Base-by-base conservation (phyloP, 1,140 invertebrate genomes). In the Apolygus lucorum region DNA sequence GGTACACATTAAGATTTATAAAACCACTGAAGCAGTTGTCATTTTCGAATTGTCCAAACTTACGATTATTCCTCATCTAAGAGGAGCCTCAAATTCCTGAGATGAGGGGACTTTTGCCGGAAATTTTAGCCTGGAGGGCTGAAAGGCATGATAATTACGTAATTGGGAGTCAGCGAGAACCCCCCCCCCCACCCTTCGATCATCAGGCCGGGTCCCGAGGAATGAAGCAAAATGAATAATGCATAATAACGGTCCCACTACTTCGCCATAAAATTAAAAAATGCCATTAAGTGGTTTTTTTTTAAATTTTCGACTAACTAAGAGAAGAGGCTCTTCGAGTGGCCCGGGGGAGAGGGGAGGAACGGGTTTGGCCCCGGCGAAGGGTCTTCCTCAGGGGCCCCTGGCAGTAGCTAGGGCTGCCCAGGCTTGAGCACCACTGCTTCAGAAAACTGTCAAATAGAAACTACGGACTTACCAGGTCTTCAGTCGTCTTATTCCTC, bases 181-280 rank as follows among this genome's bases (percentile, higher is more conserved):
- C 62, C 34, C 34, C 34, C 8, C 34, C 17, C 17, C 34, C 8
- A 8, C 34, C 34, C 34, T 49, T 17, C 8, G 8, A 8, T 49
- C 8, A 17, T 11, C 34, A 49, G 17, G 34, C 34, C 8, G 17
- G 8, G 8, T 49, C 34, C 34, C 62, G 62, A 63, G 62, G 62
- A 63, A 63, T 63, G 62, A 26, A 63, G 62, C 62, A 68, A 22
- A 68, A 34, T 68, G 66, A 68, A 68, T 68, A 68, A 68, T 68
- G 66, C 42, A 68, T 68, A 26, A 52, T 68, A 68, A 68, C 66
- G 66, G 66, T 68, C 21, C 26, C 63, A 11, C 66, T 29, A 49
- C 42, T 49, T 49, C 66, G 28, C 42, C 66, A 68, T 68, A 68
- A 68, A 68, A 68, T 68, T 68, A 68, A 68, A 68, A 68, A 68